phyloP scores from a whole-genome alignment of 92 coral and sea anemone species.

The Parazoanthus darwini region DNA sequence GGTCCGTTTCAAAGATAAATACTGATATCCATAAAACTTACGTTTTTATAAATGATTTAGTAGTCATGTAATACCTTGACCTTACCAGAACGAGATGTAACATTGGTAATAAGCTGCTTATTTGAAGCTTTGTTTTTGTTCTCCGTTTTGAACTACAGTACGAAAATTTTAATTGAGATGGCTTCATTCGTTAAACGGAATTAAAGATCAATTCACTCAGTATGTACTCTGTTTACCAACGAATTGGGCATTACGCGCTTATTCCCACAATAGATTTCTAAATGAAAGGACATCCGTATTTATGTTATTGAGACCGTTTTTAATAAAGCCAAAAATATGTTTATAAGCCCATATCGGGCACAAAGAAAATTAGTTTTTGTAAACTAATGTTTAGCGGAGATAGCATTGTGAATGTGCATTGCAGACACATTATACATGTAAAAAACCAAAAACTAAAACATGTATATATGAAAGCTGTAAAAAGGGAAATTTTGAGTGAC shows the following conservation, averaged over 20 bases:
- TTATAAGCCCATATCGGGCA: neutral
- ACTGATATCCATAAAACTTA: too few relatives aligned
- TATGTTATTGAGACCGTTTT: neutral
- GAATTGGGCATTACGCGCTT: neutral
- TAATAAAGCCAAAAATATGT: neutral
- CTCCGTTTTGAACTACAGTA: too few relatives aligned
- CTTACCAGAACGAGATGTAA: neutral
- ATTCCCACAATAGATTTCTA: neutral
- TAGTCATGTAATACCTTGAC: neutral
- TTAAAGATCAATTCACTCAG: neutral
- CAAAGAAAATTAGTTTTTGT: neutral
- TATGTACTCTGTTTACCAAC: neutral
- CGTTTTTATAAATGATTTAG: neutral
- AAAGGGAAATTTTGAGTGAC: too few relatives aligned
- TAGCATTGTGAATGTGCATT: too few relatives aligned
- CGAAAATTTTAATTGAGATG: too few relatives aligned
- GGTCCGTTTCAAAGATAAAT: neutral
- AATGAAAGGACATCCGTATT: neutral
- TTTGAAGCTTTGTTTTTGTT: neutral
- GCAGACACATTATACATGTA: neutral
- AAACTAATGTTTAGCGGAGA: neutral
- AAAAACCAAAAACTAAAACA: too few relatives aligned
- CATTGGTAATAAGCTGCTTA: neutral
- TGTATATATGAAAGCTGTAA: too few relatives aligned
- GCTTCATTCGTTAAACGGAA: neutral